Base-by-base conservation (phyloP, 2,797 vertebrate genomes). In the Pangasius mekongensis region DNA sequence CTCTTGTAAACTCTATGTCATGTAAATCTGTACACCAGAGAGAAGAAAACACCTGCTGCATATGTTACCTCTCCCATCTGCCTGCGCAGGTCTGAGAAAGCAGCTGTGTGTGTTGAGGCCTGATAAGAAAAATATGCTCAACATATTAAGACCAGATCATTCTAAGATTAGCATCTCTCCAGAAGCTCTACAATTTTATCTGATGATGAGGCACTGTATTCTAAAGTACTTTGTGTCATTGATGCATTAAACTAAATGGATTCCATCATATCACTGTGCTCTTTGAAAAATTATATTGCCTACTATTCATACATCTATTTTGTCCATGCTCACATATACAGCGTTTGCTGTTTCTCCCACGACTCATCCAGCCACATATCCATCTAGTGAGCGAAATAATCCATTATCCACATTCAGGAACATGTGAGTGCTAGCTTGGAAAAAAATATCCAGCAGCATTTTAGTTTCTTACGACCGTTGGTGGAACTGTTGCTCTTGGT, bases 11-110 rank as follows among this genome's bases (percentile, higher is more conserved):
- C 2, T 20, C 14, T 1, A 64, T 86, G 69, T 86, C 69, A 71
- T 62, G 82, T 43, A 87, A 81, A 91, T 88, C 52, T 84, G 8
- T 80, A 56, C 84, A 78, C 86, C 76, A 47, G 76, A 76, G 47
- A 74, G 49, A 71, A 52, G 80, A 52, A 87, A 89, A 89, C 86
- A 83, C 71, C 84, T 88, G 74, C 47, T 86, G 52, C 81, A 71
- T 88, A 89, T 89, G 77, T 81, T 87, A 76, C 36, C 24, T 43
- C 36, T 62, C 49, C 56, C 54, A 62, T 62, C 54, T 76, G 39
- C 54, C 14, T 60, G 69, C n/a, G 33, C 69, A 85, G 1, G 71
- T 60, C 84, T 76, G 69, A 11, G 16, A 60, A 86, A 86, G 56
- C 84, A 86, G 54, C 71, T 86, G 71, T 73, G 66, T 14, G 62